phyloP scores from a whole-genome alignment of 1,140 invertebrate species.

The Varroa destructor region DNA sequence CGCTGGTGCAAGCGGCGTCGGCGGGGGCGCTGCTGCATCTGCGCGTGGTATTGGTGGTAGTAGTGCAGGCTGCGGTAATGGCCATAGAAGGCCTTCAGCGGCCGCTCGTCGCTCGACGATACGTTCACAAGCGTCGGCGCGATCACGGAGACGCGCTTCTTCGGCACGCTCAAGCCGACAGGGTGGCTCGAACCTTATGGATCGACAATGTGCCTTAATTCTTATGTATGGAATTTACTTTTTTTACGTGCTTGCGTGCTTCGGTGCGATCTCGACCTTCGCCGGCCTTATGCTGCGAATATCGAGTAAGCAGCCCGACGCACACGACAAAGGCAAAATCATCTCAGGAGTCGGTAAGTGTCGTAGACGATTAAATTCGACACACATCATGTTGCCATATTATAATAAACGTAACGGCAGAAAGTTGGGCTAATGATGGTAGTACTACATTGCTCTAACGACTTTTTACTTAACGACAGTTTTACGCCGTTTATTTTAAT shows the following conservation, averaged over 20 bases:
- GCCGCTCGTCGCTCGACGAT: conserved; percentile 14
- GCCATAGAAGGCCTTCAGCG: conserved; percentile 2
- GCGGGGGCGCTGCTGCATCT: too few species aligned
- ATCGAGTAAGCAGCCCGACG: conserved; percentile 14
- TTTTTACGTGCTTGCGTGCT: conserved; percentile 23
- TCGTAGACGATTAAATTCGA: neutral
- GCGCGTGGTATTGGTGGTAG: too few species aligned
- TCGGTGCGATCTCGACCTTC: conserved; percentile 22
- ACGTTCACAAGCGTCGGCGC: conserved; percentile 18
- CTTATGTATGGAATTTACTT: conserved; percentile 26
- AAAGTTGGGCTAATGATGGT: too few species aligned
- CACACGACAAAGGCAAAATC: conserved; percentile 24
- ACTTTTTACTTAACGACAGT: too few species aligned
- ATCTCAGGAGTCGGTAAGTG: conserved; percentile 25
- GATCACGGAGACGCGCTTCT: conserved; percentile 10
- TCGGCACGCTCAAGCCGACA: conserved; percentile 22
- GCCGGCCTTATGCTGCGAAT: conserved; percentile 22
- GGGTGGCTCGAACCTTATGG: conserved; percentile 19
- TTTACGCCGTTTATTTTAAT: too few species aligned
- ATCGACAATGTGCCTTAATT: conserved; percentile 26
- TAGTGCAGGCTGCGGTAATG: too few species aligned
- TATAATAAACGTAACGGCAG: too few species aligned
- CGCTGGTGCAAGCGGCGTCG: too few species aligned
- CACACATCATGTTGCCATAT: too few species aligned
- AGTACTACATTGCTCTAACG: too few species aligned